Base-by-base conservation (phyloP, 2,888 invertebrate species). In the Chalcis sispes region DNA sequence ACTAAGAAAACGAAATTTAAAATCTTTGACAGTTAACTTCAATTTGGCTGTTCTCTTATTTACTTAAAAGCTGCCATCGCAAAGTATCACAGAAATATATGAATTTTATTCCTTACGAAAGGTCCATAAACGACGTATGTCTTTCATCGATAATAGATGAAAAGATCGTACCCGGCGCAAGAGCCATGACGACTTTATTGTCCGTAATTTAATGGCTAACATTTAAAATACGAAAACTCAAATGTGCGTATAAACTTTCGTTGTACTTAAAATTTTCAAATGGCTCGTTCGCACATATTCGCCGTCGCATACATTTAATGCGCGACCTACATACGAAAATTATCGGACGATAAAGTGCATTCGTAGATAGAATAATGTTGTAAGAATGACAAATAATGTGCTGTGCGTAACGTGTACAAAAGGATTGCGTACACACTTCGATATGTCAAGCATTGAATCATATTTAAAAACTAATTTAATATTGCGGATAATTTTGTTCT, bases 171-270 rank as follows among this genome's bases (percentile, higher is more conserved):
- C 27, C 40, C 73, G 58, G 73, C 67, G 62, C 54, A 67, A 67
- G 77, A 77, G 75, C 73, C 73, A 69, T 79, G 80, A 80, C 81
- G 81, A 79, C 73, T 80, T 82, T 80, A 81, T 82, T 81, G 80
- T 67, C 58, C 78, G 75, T 78, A 79, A 82, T n/a, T n/a, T 81
- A 76, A 80, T 80, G 78, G 67, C 62, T 20, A 62, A 29, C 29
- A 54, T 20, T 54, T 42, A 15, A 2, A 13, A 42, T 42, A 13
- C 42, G 42, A 42, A 42, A 13, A 42, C 40, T n/a, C 4, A 32
- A 15, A 40, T 42, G n/a, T 27, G 25, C 40, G 54, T 67, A n/a
- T 29, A 23, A 20, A 32, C 40, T 32, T 42, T 42, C 42, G 20
- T 56, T 29, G 27, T 29, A 13, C 50, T 66, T 42, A 52, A 54